phyloP scores from a whole-genome alignment of 2,888 invertebrate genomes.

The Raillietiella orientalis region DNA sequence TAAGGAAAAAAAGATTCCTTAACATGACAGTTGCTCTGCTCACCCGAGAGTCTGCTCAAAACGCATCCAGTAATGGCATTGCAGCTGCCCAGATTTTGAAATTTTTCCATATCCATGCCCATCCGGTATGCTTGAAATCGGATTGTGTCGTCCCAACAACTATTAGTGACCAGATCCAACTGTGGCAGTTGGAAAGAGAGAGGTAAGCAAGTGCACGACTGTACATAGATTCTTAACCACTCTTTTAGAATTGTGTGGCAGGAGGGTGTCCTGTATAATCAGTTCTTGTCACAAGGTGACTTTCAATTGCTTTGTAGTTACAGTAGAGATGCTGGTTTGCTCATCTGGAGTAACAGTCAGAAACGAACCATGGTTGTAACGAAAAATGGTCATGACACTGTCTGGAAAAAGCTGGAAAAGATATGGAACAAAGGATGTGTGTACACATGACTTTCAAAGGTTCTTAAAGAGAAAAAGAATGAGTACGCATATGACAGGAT shows the following conservation, averaged over 20 bases:
- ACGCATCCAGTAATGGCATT: slow-evolving; percentile 79
- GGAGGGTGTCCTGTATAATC: slow-evolving; percentile 92
- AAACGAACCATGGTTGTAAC: too few relatives aligned
- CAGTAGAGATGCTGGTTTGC: slow-evolving; percentile 40
- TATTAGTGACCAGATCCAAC: slow-evolving; percentile 40
- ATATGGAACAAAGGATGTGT: too few relatives aligned
- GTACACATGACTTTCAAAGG: too few relatives aligned
- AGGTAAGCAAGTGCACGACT: too few relatives aligned
- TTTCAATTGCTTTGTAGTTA: slow-evolving; percentile 44
- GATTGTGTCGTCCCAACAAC: slow-evolving; percentile 40
- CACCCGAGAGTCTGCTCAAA: slow-evolving; percentile 72
- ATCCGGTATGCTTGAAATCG: slow-evolving; percentile 24
- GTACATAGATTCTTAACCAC: too few relatives aligned
- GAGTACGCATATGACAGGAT: too few relatives aligned
- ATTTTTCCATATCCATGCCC: slow-evolving; percentile 73
- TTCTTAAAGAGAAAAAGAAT: too few relatives aligned
- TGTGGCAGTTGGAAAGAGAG: too few relatives aligned
- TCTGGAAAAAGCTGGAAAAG: too few relatives aligned
- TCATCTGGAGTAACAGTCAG: slow-evolving; percentile 67
- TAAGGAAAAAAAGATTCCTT: slow-evolving; percentile 81
- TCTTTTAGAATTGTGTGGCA: too few relatives aligned
- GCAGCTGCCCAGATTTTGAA: slow-evolving; percentile 82
- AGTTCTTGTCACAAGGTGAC: slow-evolving; percentile 50
- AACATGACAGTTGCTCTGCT: slow-evolving; percentile 78
- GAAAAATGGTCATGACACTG: too few relatives aligned